Conservation (phyloP, 2,113 vertebrate species). For the Microcebus lehilahytsara region DNA sequence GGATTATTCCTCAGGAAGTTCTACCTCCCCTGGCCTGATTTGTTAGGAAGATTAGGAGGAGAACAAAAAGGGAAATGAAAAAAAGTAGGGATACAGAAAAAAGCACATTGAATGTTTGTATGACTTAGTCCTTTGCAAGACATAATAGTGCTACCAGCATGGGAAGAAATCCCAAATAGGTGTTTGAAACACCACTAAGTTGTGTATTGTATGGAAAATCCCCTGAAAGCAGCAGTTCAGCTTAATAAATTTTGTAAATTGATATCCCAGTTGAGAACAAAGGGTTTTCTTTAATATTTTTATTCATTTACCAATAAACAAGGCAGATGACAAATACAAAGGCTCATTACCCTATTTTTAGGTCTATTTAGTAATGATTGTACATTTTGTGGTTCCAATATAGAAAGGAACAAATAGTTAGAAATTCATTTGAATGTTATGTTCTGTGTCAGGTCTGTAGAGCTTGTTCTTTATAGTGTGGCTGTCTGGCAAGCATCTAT, state of each 20-base stretch:
- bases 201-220: not conserved
- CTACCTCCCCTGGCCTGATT: not conserved
- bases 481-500: not conserved
- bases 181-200: not conserved
- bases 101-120: not conserved
- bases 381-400: not conserved
- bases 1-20: slow-evolving; percentile 13
- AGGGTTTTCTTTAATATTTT: slow-evolving; percentile 40
- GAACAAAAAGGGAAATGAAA: not conserved
- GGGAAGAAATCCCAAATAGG: not conserved
- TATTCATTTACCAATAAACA: slow-evolving; percentile 40
- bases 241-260: not conserved
- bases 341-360: not conserved
- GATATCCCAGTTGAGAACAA: not conserved
- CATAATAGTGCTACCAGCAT: not conserved
- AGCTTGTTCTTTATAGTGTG: not conserved
- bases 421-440: slow-evolving; percentile 11
- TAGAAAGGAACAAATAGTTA: slow-evolving; percentile 32
- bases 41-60: not conserved
- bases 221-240: not conserved
- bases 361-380: not conserved
- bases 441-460: not conserved
- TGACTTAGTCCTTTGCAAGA: not conserved
- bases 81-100: not conserved
- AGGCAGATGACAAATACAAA: slow-evolving; percentile 30